Evolutionary conservation across 2,888 invertebrate genomes (phyloP).

Genomic region (Drosophila ezoana): DNA sequence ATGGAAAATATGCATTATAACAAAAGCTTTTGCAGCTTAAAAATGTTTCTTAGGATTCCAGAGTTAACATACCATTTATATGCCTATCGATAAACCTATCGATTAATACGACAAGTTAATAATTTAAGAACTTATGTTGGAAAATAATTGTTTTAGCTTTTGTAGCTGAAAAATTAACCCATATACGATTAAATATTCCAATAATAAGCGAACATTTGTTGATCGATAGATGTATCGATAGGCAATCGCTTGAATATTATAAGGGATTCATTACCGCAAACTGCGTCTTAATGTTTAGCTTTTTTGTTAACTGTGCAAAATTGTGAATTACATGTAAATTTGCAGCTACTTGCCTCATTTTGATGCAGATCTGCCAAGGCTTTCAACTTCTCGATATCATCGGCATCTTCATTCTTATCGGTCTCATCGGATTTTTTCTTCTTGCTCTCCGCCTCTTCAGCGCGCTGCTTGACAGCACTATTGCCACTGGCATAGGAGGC

Average conservation of each 20-base stretch:
- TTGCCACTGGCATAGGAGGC: conserved; percentile 68
- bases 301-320: too few relatives aligned
- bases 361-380: conserved; percentile 86
- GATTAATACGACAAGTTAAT: not conserved
- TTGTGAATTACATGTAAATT: too few relatives aligned
- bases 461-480: conserved; percentile 41
- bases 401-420: conserved; percentile 10
- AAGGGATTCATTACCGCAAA: too few relatives aligned
- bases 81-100: not conserved
- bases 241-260: conserved; percentile 1
- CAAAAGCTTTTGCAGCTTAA: too few relatives aligned
- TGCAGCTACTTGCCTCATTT: conserved; percentile 82
- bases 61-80: too few relatives aligned
- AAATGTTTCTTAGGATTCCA: too few relatives aligned
- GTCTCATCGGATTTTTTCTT: conserved; percentile 8
- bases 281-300: too few relatives aligned
- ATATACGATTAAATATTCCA: too few relatives aligned
- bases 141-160: not conserved
- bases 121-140: not conserved
- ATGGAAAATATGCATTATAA: too few relatives aligned
- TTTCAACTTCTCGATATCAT: conserved; percentile 90
- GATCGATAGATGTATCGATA: conserved; percentile 1
- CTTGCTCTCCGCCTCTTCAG: conserved; percentile 18
- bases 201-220: not conserved
- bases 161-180: not conserved